Evolutionary conservation across 2,888 invertebrate genomes (phyloP).

Genomic region (Sceliomorpha sp.): DNA sequence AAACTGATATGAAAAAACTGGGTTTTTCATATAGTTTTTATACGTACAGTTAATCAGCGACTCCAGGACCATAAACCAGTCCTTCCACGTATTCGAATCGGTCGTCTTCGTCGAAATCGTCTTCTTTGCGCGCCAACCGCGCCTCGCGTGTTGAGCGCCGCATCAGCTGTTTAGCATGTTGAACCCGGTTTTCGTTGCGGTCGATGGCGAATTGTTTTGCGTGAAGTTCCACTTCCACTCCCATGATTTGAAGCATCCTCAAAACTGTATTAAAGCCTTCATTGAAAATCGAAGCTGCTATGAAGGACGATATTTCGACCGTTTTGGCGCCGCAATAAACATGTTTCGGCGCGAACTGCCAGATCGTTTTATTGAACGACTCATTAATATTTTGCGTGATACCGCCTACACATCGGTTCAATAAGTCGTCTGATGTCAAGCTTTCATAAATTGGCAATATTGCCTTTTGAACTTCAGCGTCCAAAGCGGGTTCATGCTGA

Average conservation of each 20-base stretch:
- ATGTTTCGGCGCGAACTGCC: conserved; percentile 56
- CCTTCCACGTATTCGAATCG: conserved; percentile 40
- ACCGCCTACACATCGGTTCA: conserved; percentile 49
- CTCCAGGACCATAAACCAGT: conserved; percentile 37
- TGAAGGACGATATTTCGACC: conserved; percentile 40
- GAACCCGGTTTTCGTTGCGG: conserved; percentile 34
- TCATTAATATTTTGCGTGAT: conserved; percentile 58
- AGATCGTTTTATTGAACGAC: conserved; percentile 50
- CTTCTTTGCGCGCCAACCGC: conserved; percentile 34
- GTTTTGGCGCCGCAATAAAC: conserved; percentile 44
- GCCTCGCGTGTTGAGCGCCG: conserved; percentile 48
- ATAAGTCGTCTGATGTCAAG: conserved; percentile 38
- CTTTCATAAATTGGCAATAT: conserved; percentile 48
- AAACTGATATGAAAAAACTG: neutral
- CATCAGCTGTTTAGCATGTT: conserved; percentile 35
- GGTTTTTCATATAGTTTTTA: neutral
- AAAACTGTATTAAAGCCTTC: conserved; percentile 51
- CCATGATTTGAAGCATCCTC: conserved; percentile 56
- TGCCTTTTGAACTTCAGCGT: conserved; percentile 34
- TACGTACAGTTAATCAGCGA: conserved; percentile 45
- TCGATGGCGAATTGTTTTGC: conserved; percentile 24
- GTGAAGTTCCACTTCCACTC: conserved; percentile 36
- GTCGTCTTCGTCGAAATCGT: conserved; percentile 70
- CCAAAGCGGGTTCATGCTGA: conserved; percentile 43
- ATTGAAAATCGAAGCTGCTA: conserved; percentile 55